Base-by-base conservation (phyloP, 2,113 vertebrate genomes). In the Tupaia chinensis region DNA sequence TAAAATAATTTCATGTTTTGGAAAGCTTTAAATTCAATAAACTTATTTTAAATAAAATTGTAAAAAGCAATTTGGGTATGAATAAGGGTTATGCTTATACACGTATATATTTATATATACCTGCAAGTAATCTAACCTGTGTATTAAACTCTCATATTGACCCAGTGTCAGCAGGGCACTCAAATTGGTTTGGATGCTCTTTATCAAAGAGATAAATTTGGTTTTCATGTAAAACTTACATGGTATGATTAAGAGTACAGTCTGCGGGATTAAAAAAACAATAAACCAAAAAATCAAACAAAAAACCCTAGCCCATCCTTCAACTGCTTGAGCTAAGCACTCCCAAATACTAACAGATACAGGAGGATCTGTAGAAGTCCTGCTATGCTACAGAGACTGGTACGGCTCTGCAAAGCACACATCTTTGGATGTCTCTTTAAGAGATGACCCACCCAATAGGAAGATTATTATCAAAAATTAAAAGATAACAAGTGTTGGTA, bases 21-120 rank as follows among this genome's bases (percentile, higher is more conserved):
- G 5, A 58, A 69, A 70, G 22, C 13, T 80, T 92, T 92, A 94
- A 87, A 74, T 82, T 93, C 32, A 91, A 87, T 22, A 73, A 34
- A 29, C 25, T 58, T 25, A 58, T 77, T 68, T 93, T 86, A 66
- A 92, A 81, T 73, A 15, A 89, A 86, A 92, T 1, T 65, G 4
- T 53, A 78, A 61, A 54, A 58, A 17, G 7, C 34, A 17, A 65
- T 29, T 56, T 76, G 25, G 8, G 29, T 68, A 72, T 58, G 13
- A 8, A n/a, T 54, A 23, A 89, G 14, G 8, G 17, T 32, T 32
- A 58, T 60, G 11, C 74, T 79, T 93, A 27, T 8, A 19, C 27
- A 25, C 25, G 4, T 15, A 25, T 22, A 32, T 82, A 58, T n/a
- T 81, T 56, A 86, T 20, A 34, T 73, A 87, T 16, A 13, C 3